A percentile compares a stretch with the other conserved stretches of the same genome.
Evolutionary conservation across 2,113 vertebrate genomes (phyloP).

Genomic region (Martes martes): DNA sequence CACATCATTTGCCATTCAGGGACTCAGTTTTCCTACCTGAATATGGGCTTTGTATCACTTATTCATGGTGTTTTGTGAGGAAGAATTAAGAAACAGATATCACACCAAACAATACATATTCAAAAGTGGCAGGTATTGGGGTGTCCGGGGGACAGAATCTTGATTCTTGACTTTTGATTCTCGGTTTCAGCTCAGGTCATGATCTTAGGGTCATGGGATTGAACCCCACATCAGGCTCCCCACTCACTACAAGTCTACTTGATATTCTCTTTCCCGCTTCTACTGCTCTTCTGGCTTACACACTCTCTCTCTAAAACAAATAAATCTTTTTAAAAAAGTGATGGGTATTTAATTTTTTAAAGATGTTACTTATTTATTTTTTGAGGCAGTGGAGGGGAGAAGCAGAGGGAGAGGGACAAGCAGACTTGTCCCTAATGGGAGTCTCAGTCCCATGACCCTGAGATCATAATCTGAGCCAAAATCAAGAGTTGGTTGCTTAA

Average conservation of each 20-base stretch:
- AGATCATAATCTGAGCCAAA: neutral
- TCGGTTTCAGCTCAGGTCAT: neutral
- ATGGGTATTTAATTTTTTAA: neutral
- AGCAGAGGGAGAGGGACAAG: neutral
- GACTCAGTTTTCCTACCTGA: neutral
- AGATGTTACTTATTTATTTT: neutral
- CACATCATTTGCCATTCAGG: neutral
- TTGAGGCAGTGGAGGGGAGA: neutral
- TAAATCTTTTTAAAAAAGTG: no score
- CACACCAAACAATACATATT: neutral
- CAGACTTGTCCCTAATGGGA: no score
- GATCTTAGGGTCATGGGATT: neutral
- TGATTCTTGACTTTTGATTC: no score
- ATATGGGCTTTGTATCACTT: neutral
- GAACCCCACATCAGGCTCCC: no score
- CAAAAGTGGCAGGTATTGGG: neutral
- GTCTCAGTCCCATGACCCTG: neutral
- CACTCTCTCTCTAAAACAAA: neutral
- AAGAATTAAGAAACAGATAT: neutral
- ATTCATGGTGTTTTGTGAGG: neutral
- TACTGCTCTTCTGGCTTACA: no score
- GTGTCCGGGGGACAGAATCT: neutral
- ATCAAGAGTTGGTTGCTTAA: neutral
- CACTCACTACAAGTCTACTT: neutral
- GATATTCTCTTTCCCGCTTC: neutral